Base-by-base conservation (phyloP, 30 jellyfish, hydroid and myxozoan species). In the Turritopsis dohrnii region DNA sequence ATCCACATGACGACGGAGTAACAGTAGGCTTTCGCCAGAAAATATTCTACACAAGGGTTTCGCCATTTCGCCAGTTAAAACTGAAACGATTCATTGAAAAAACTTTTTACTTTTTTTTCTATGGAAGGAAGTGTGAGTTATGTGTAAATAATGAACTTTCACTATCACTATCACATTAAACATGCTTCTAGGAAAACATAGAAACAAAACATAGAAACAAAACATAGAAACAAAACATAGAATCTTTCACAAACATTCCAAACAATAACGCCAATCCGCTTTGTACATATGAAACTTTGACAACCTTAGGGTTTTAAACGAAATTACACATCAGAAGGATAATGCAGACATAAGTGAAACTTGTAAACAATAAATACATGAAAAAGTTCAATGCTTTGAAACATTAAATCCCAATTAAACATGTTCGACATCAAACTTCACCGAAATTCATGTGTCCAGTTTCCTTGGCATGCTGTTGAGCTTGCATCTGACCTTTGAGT, bases 361-460 rank as follows among this genome's bases (percentile, higher is more conserved):
- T n/a, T n/a, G n/a, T n/a, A n/a, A n/a, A n/a, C n/a, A n/a, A n/a
- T n/a, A n/a, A n/a, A n/a, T n/a, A n/a, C n/a, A n/a, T n/a, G n/a
- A n/a, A 41, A 41, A 41, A 41, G 60, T 41, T 41, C 60, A 3
- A 41, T 41, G 60, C 9, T 41, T 41, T 41, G 13, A 41, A 41
- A 41, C 60, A 41, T 41, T 5, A 41, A 5, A 41, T 3, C 60
- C 5, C 13, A 41, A 41, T 41, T 41, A 41, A 41, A 41, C 13
- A 41, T 5, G 9, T 3, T 3, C 60, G 17, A 66, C 0, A n/a
- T 84, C 79, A 84, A 17, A 91, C 88, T 83, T 91, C 97, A 13
- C 97, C 97, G 79, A 91, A 91, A 73, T 82, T 91, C 86, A 93
- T 86, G 60, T 91, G 97, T 7, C 97, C 97, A 22, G 96, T 91